phyloP scores from a whole-genome alignment of 2,888 invertebrate species.

The Spisula solida region DNA sequence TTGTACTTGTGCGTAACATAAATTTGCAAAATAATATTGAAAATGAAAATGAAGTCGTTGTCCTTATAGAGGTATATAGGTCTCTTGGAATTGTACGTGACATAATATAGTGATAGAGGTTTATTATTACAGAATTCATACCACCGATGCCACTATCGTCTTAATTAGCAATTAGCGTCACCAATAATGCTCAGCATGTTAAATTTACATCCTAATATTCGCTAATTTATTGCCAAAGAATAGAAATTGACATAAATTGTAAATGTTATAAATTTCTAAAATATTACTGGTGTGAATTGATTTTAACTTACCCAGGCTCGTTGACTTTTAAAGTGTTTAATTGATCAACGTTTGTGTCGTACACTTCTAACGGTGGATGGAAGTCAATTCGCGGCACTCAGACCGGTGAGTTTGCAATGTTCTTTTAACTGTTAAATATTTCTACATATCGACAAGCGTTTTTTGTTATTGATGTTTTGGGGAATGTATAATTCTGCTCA shows the following conservation, averaged over 20 bases:
- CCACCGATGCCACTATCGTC: background rate
- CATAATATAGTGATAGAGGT: background rate
- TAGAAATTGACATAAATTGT: background rate
- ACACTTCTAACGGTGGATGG: background rate
- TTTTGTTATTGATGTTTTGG: background rate
- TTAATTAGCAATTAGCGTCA: background rate
- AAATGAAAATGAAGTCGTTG: no score
- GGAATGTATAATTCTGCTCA: background rate
- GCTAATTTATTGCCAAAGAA: background rate
- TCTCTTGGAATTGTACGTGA: background rate
- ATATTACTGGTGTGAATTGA: background rate
- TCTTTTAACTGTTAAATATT: background rate
- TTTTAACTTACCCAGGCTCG: no score
- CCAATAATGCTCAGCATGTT: background rate
- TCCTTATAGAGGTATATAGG: no score
- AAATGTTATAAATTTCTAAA: background rate
- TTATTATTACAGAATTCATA: background rate
- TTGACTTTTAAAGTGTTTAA: background rate
- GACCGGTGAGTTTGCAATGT: background rate
- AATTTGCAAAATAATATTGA: no score
- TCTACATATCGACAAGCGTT: background rate
- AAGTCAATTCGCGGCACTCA: background rate
- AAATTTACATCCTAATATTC: background rate
- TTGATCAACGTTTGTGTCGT: background rate
- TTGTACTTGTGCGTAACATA: no score